Evolutionary conservation across 2,888 invertebrate species (phyloP).

Genomic region (Aleiodes leptofemur): DNA sequence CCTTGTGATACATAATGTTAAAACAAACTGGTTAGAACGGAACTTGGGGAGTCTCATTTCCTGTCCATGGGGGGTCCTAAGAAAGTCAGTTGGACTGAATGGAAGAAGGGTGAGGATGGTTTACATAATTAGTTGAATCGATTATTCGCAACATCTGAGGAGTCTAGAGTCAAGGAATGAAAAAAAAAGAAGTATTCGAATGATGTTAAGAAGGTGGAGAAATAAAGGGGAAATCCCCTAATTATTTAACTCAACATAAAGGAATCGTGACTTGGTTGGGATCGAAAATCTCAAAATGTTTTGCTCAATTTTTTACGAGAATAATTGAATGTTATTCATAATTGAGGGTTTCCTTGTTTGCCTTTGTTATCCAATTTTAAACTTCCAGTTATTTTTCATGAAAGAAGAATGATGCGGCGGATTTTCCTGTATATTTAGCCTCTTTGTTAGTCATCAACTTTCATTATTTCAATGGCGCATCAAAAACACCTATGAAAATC

Average conservation of each 20-base stretch:
- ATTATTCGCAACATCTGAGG: slow-evolving; percentile 39
- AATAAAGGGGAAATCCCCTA: slow-evolving; percentile 33
- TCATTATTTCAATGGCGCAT: slow-evolving; percentile 37
- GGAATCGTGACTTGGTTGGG: slow-evolving; percentile 49
- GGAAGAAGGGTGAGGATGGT: slow-evolving; percentile 35
- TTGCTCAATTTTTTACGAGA: slow-evolving; percentile 31
- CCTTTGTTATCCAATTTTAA: slow-evolving; percentile 43
- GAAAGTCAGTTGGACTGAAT: slow-evolving; percentile 60
- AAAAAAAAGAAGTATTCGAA: background rate
- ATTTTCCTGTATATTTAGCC: slow-evolving; percentile 12
- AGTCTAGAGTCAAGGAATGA: background rate
- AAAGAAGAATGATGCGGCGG: background rate
- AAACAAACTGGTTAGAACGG: slow-evolving; percentile 52
- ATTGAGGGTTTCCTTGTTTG: slow-evolving; percentile 53
- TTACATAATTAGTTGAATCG: slow-evolving; percentile 70
- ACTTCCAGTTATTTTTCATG: background rate
- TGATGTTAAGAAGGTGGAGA: slow-evolving; percentile 7
- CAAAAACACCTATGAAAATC: slow-evolving; percentile 32
- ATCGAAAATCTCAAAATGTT: slow-evolving; percentile 32
- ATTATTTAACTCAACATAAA: slow-evolving; percentile 42
- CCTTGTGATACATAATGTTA: slow-evolving; percentile 43
- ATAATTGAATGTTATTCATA: slow-evolving; percentile 54
- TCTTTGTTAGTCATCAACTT: slow-evolving; percentile 10
- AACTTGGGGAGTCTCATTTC: slow-evolving; percentile 73
- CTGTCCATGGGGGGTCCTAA: slow-evolving; percentile 71